Base-by-base conservation (phyloP, 2,888 invertebrate species). In the Sinopyrophorus schimmeli region DNA sequence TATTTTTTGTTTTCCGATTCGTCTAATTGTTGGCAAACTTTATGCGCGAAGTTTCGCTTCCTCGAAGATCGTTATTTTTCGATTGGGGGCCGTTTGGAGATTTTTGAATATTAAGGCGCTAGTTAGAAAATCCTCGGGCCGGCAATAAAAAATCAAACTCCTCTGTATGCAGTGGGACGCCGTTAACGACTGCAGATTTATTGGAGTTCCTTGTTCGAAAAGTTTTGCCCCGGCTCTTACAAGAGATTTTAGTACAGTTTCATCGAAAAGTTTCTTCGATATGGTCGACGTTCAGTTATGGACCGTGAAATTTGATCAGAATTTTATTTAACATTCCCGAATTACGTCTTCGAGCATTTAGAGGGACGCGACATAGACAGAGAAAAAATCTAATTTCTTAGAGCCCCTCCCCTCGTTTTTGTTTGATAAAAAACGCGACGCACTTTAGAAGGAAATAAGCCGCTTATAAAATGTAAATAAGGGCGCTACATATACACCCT, bases 121-220 rank as follows among this genome's bases (percentile, higher is more conserved):
- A n/a, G n/a, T n/a, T 16, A 17, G 31, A 31, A 20, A 20, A 7
- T 6, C 21, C 7, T 20, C 21, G 7, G 5, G 21, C 21, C 28
- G 31, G 27, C 23, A 38, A 42, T 38, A 49, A 43, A 63, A 63
- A 63, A 63, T 62, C 60, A 55, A 58, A 59, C 63, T 65, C 63
- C 56, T 66, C 61, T 60, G 65, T 65, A 65, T 64, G 64, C 65
- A 61, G 62, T 62, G 50, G 62, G 60, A 60, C 55, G 57, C 56
- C 61, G 62, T 64, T 66, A 67, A 65, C 65, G 65, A 60, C 60
- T 62, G 46, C 60, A 61, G 64, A 67, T 67, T 67, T 67, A 67
- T 67, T 60, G 64, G 61, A 63, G 59, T 66, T 61, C 51, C 37
- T 26, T 49, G 31, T 44, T 38, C 11, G 26, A 47, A 51, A 47